These are phyloP conservation scores for Plagodis pulveraria DNA, from an alignment of 2,888 invertebrate species.

Conservation along the genomic window DNA sequence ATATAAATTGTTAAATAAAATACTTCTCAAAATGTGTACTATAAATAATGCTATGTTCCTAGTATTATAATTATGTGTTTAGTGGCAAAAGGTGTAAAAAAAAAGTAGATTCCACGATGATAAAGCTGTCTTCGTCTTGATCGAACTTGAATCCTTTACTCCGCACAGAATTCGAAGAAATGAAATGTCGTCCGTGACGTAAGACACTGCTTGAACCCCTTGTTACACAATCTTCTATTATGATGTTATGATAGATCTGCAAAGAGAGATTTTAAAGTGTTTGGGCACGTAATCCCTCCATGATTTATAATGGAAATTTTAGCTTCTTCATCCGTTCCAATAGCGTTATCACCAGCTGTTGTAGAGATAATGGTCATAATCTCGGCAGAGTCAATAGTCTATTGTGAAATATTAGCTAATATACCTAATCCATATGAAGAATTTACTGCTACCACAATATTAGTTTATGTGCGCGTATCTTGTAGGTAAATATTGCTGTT, in stretches of 20 bases:
- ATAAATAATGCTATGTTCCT: too few species aligned
- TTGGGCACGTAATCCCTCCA: conserved; percentile 31
- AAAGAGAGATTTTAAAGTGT: conserved; percentile 26
- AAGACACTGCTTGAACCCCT: too few species aligned
- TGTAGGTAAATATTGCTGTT: conserved; percentile 28
- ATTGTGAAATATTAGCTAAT: conserved; percentile 58
- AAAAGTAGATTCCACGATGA: too few species aligned
- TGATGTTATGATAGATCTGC: conserved; percentile 6
- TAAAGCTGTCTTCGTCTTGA: too few species aligned
- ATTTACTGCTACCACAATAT: conserved; percentile 55
- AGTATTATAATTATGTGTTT: too few species aligned
- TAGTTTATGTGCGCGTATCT: conserved; percentile 43
- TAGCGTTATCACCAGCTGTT: conserved; percentile 56
- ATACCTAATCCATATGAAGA: conserved; percentile 46
- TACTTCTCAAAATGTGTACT: too few species aligned
- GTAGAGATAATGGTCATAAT: conserved; percentile 57
- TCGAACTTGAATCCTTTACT: too few species aligned
- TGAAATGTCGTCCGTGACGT: too few species aligned
- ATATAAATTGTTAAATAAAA: too few species aligned
- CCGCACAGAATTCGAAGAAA: too few species aligned
- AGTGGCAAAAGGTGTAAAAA: too few species aligned
- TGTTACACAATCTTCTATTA: not conserved
- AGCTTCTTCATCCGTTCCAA: conserved; percentile 52
- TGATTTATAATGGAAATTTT: conserved; percentile 67
- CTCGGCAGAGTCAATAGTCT: conserved; percentile 54